Percentiles rank a stretch among this genome's conserved stretches.
Conservation (phyloP, 2,888 invertebrate species). For the Lasioglossum zephyrum region DNA sequence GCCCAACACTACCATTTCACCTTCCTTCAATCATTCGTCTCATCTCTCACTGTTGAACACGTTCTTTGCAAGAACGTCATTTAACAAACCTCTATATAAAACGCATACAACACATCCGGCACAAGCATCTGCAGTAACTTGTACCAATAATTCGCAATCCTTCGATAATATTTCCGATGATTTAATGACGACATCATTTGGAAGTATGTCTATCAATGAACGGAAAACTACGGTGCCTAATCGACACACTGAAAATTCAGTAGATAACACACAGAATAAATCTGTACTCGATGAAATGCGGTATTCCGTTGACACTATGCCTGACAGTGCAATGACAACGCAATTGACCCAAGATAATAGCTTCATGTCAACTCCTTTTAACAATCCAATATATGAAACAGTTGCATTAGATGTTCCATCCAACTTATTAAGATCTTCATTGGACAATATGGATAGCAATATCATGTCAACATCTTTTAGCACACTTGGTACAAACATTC, state of each 20-base stretch:
- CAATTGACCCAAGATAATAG: conserved; percentile 61
- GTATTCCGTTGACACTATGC: conserved; percentile 47
- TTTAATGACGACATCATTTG: conserved; percentile 72
- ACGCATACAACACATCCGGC: conserved; percentile 42
- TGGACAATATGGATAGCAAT: conserved; percentile 72
- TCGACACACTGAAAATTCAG: conserved; percentile 37
- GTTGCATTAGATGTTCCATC: conserved; percentile 67
- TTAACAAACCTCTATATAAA: conserved; percentile 64
- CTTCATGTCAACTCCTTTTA: conserved; percentile 73
- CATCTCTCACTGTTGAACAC: conserved; percentile 58
- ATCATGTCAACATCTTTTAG: conserved; percentile 80
- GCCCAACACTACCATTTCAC: conserved; percentile 53
- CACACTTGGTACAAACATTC: conserved; percentile 47
- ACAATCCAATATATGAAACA: conserved; percentile 70
- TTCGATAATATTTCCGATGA: conserved; percentile 65
- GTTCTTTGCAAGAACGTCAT: conserved; percentile 68
- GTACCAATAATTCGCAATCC: conserved; percentile 47
- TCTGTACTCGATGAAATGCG: conserved; percentile 49
- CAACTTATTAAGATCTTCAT: conserved; percentile 62
- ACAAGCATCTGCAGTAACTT: conserved; percentile 38
- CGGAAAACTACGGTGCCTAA: conserved; percentile 38
- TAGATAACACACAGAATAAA: conserved; percentile 37
- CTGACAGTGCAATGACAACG: conserved; percentile 34
- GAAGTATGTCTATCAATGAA: conserved; percentile 66
- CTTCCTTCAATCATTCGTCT: conserved; percentile 64